Evolutionary conservation across 1,140 invertebrate species (phyloP).

Genomic region (Spodoptera litura): DNA sequence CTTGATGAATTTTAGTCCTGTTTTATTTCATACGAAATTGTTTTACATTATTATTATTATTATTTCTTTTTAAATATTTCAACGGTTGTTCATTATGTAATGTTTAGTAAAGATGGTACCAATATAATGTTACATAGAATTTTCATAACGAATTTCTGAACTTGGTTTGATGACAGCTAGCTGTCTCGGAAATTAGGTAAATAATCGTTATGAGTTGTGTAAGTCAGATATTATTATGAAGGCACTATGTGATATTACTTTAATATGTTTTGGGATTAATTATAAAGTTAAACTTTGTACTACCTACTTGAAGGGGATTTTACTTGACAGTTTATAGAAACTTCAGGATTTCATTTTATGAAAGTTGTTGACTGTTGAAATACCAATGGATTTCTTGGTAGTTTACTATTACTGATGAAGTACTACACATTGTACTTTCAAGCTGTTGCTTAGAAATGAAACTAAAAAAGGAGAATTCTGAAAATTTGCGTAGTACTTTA

Average conservation of each 20-base stretch:
- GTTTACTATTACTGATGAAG: too few species aligned
- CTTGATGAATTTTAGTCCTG: slow-evolving; percentile 66
- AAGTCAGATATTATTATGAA: background rate
- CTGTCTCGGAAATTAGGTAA: slow-evolving; percentile 28
- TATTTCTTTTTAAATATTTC: slow-evolving; percentile 27
- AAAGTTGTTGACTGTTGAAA: too few species aligned
- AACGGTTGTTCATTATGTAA: background rate
- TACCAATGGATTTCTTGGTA: too few species aligned
- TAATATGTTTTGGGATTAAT: background rate
- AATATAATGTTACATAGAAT: background rate
- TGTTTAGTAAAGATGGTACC: slow-evolving; percentile 16
- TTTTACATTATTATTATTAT: slow-evolving; percentile 46
- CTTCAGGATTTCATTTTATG: too few species aligned
- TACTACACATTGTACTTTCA: too few species aligned
- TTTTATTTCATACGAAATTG: slow-evolving; percentile 56
- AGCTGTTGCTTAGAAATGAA: too few species aligned
- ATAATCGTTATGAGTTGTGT: slow-evolving; percentile 31
- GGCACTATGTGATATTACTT: background rate
- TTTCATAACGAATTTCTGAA: slow-evolving; percentile 30
- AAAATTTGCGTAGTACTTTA: too few species aligned
- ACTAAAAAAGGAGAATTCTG: too few species aligned
- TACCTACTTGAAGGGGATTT: too few species aligned
- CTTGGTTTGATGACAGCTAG: slow-evolving; percentile 43
- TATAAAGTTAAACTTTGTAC: background rate
- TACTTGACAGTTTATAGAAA: too few species aligned